Evolutionary conservation across 2,888 invertebrate species (phyloP), one percentile per base, ranked within the genome.

Genomic region (Mesorhabditis sp.): DNA sequence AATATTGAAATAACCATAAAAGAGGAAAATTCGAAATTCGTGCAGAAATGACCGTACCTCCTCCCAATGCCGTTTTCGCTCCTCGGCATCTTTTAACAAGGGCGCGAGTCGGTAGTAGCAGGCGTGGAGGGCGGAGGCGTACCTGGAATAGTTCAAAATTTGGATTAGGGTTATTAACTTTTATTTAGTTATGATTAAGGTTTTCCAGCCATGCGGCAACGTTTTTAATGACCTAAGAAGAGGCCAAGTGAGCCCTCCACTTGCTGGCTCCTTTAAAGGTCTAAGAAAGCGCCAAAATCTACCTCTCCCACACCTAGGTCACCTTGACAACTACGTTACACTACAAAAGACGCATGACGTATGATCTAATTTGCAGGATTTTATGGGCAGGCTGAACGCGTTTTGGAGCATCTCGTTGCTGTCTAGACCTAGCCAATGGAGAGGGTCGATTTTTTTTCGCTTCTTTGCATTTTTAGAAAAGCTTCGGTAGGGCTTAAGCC

Each of bases 31-130:
- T 65, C 43, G 10, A 65, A 45, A 65, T 5, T 4, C 4, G 45
- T n/a, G 6, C 13, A 65, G 2, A 28, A 28, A 28, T 42, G 13
- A 4, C 65, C 70, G 7, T n/a, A 50, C 58, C 61, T 80, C 78
- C 43, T 75, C 73, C 80, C 80, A 80, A 62, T 76, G 68, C 10
- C 72, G 66, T 63, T 72, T 74, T 58, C 77, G 77, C 50, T 78
- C 78, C 0, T 76, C 64, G 0, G 72, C 62, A 43, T 78, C 80
- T 2, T 62, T 61, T 4, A 80, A 67, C 28, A 78, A 76, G 4
- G 80, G 77, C 0, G 80, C 80, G 2, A 80, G 73, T n/a, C 80
- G 77, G 66, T 80, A 80, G 67, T 80, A 80, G 70, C 80, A 80
- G 4, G 80, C 78, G 64, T 80, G 78, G 69, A 80, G 75, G 43